Conservation (phyloP, 2,797 vertebrate genomes). For the Crenichthys baileyi region DNA sequence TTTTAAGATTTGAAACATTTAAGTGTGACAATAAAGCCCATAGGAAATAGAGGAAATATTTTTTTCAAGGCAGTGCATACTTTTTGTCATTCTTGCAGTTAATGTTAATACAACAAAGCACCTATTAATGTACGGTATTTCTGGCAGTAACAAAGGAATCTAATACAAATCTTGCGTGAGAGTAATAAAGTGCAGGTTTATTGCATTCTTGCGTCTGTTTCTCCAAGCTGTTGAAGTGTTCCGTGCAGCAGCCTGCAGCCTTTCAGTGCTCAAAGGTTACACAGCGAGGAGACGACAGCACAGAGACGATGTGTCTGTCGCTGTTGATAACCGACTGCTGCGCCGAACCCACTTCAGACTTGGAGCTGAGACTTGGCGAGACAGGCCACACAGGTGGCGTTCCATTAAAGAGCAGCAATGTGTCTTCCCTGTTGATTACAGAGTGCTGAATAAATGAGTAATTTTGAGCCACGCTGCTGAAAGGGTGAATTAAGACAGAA, state of each 20-base stretch:
- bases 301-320: slow-evolving; percentile 31
- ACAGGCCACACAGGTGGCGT: slow-evolving; percentile 42
- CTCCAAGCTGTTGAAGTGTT: slow-evolving; percentile 33
- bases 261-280: not conserved
- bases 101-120: slow-evolving; percentile 38
- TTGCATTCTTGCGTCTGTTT: slow-evolving; percentile 32
- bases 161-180: slow-evolving; percentile 42
- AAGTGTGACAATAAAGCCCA: not conserved
- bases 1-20: not conserved
- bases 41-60: not conserved
- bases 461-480: slow-evolving; percentile 34
- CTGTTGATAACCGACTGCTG: slow-evolving; percentile 28
- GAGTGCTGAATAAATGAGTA: slow-evolving; percentile 44
- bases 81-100: slow-evolving; percentile 36
- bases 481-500: slow-evolving; percentile 18
- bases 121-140: slow-evolving; percentile 24
- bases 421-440: slow-evolving; percentile 43
- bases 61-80: not conserved
- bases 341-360: slow-evolving; percentile 36
- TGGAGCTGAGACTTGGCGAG: not conserved
- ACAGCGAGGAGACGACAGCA: slow-evolving; percentile 24
- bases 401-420: slow-evolving; percentile 46
- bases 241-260: slow-evolving; percentile 9
- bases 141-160: slow-evolving; percentile 55
- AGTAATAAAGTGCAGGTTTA: slow-evolving; percentile 42